phyloP scores from a whole-genome alignment of 30 jellyfish, hydroid and myxozoan genomes.

The Aurelia aurita region DNA sequence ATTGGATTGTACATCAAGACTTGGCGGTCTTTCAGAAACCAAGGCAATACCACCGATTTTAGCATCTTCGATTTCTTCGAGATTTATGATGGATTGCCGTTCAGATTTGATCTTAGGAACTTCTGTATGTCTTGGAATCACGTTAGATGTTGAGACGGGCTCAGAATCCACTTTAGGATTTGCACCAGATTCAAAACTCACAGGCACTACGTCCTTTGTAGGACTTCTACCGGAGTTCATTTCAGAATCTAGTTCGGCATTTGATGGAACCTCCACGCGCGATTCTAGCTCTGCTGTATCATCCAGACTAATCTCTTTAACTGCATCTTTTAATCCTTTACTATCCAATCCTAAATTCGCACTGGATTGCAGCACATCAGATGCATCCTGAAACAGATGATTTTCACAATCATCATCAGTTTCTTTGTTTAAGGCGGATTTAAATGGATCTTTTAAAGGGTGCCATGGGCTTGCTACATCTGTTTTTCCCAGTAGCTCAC shows the following conservation, averaged over 20 bases:
- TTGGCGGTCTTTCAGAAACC: conserved; percentile 14
- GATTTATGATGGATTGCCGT: background rate
- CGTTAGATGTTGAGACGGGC: too few species aligned
- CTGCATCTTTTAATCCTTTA: background rate
- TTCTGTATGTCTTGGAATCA: background rate
- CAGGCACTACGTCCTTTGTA: background rate
- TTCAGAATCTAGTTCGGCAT: background rate
- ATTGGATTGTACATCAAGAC: background rate
- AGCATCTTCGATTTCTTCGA: conserved; percentile 33
- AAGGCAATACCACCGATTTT: background rate
- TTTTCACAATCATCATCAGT: conserved; percentile 15
- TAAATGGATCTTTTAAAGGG: conserved; percentile 43
- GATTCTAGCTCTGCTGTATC: background rate
- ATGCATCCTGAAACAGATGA: conserved; percentile 40
- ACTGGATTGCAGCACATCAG: conserved; percentile 14
- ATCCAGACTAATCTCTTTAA: conserved; percentile 22
- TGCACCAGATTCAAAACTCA: background rate
- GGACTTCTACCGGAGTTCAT: background rate
- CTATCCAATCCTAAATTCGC: background rate
- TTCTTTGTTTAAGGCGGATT: background rate
- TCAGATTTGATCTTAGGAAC: background rate
- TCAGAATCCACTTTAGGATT: background rate
- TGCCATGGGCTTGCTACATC: conserved; percentile 54
- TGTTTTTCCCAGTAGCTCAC: background rate
- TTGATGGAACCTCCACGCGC: background rate